phyloP scores from a whole-genome alignment of 2,113 vertebrate species.

The Ailuropoda melanoleuca region DNA sequence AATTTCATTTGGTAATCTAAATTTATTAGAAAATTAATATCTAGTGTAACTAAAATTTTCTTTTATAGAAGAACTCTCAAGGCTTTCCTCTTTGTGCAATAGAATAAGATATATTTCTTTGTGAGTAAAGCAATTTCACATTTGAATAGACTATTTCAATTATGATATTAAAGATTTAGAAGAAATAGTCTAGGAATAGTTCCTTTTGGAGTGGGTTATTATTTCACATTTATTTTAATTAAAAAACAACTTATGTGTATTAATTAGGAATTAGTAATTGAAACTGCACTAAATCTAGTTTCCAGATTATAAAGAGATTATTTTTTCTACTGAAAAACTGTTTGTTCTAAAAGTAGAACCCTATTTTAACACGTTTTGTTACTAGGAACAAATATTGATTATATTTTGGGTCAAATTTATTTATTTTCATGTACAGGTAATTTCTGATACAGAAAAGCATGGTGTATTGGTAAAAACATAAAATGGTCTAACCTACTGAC shows the following conservation, averaged over 20 bases:
- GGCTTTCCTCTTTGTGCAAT: background rate
- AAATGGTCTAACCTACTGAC: background rate
- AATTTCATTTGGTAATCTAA: conserved; percentile 17
- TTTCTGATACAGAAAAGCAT: conserved; percentile 4
- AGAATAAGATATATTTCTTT: background rate
- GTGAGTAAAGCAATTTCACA: conserved; percentile 15
- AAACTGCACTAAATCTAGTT: background rate
- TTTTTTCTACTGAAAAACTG: background rate
- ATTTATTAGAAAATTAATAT: background rate
- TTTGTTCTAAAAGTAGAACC: background rate
- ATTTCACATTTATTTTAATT: conserved; percentile 40
- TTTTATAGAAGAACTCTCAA: background rate
- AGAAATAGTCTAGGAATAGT: background rate
- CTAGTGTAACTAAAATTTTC: background rate
- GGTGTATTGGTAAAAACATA: background rate
- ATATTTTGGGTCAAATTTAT: conserved; percentile 40
- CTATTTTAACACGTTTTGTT: background rate
- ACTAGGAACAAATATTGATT: background rate
- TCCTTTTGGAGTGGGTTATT: background rate
- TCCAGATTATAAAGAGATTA: background rate
- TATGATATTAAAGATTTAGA: conserved; percentile 20
- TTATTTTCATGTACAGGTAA: background rate
- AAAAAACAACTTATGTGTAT: background rate
- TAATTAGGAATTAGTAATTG: conserved; percentile 36
- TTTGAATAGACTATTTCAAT: conserved; percentile 23